phyloP scores from a whole-genome alignment of 2,888 invertebrate genomes.

The Toxonevra muliebris region DNA sequence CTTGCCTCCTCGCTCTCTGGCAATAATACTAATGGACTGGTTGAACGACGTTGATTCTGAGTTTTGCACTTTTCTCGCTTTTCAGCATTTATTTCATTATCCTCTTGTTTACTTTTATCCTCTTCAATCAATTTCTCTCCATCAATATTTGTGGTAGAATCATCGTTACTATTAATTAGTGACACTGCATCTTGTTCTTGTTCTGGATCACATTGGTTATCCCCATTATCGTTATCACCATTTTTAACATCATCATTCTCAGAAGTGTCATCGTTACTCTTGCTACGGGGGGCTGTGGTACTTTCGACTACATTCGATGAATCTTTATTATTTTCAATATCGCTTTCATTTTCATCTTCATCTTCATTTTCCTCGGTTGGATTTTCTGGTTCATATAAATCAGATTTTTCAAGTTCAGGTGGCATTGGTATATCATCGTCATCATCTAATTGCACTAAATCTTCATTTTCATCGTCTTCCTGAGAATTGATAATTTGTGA shows the following conservation, averaged over 20 bases:
- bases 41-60: conserved; percentile 32
- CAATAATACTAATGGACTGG: conserved; percentile 40
- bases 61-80: conserved; percentile 21
- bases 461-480: conserved; percentile 67
- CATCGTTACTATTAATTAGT: conserved; percentile 20
- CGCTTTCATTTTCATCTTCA: conserved; percentile 35
- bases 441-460: conserved; percentile 65
- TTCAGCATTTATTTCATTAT: conserved; percentile 41
- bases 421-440: conserved; percentile 62
- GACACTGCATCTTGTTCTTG: conserved; percentile 30
- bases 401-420: conserved; percentile 50
- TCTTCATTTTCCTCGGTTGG: conserved; percentile 55
- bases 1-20: conserved; percentile 42
- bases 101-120: conserved; percentile 33
- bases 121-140: conserved; percentile 23
- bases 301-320: conserved; percentile 26
- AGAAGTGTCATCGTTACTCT: conserved; percentile 24
- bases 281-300: too few relatives aligned
- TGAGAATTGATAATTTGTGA: conserved; percentile 64
- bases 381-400: conserved; percentile 63
- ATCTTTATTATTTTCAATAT: conserved; percentile 20
- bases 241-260: conserved; percentile 28
- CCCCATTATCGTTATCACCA: conserved; percentile 16
- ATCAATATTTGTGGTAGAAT: conserved; percentile 21
- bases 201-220: conserved; percentile 37